phyloP scores from a whole-genome alignment of 2,113 vertebrate genomes.

The Toxotes chatareus region DNA sequence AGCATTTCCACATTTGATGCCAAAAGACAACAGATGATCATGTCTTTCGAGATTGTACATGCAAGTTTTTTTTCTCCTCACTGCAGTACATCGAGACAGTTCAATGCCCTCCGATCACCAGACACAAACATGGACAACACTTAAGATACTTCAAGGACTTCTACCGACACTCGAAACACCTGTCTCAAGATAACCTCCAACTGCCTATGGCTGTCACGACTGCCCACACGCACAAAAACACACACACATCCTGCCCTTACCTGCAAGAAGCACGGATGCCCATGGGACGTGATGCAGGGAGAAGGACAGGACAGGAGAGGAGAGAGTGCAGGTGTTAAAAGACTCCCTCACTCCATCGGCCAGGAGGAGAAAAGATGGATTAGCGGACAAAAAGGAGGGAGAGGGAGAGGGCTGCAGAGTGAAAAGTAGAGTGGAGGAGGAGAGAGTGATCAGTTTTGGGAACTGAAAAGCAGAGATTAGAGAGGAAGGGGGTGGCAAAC shows the following conservation, averaged over 20 bases:
- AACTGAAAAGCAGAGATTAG: constrained; percentile 37
- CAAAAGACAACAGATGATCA: not conserved
- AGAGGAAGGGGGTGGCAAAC: not conserved
- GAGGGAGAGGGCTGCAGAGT: constrained; percentile 10
- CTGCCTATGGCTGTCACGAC: not conserved
- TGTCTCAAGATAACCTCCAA: constrained; percentile 15
- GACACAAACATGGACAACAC: constrained; percentile 19
- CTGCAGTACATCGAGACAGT: constrained; percentile 10
- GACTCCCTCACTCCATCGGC: constrained; percentile 69
- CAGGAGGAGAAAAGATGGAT: not conserved
- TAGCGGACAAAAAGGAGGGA: constrained; percentile 3
- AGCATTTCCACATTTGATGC: not conserved
- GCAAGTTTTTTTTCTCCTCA: constrained; percentile 13
- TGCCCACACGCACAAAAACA: not conserved
- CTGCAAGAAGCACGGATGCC: constrained; percentile 92
- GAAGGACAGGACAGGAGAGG: constrained; percentile 43
- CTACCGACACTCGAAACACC: constrained; percentile 21
- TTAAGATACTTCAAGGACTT: constrained; percentile 55
- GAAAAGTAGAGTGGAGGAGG: constrained; percentile 34
- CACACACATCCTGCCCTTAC: constrained; percentile 71
- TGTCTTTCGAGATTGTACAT: not conserved
- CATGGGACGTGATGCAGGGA: constrained; percentile 80
- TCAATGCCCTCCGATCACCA: constrained; percentile 18
- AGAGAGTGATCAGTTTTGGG: constrained; percentile 28
- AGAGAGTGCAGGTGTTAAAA: constrained; percentile 78